Evolutionary conservation across 2,797 vertebrate genomes (phyloP).

Genomic region (Schizothorax lantsangensis): DNA sequence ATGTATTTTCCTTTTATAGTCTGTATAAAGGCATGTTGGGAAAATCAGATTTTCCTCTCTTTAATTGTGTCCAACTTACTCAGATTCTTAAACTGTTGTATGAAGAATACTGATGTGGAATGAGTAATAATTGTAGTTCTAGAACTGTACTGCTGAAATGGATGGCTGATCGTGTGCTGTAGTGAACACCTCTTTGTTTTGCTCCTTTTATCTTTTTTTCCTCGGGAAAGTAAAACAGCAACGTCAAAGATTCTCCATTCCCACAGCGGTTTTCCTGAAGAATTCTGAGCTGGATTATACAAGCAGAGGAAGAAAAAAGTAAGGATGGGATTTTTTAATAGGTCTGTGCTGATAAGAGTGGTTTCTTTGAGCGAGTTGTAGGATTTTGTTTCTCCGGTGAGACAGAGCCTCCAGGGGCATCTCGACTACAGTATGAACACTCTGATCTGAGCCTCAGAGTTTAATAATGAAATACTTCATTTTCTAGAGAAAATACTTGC

Average conservation of each 20-base stretch:
- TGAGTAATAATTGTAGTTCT: not conserved
- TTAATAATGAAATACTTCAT: not conserved
- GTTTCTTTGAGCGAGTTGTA: constrained; percentile 39
- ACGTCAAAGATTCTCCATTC: constrained; percentile 47
- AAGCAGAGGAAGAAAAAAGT: constrained; percentile 19
- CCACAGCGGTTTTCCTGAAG: constrained; percentile 1
- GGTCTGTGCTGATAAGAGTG: constrained; percentile 50
- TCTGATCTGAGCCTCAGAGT: not conserved
- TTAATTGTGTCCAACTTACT: not conserved
- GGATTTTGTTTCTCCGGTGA: constrained; percentile 36
- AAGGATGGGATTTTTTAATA: constrained; percentile 47
- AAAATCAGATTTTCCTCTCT: not conserved
- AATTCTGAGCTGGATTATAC: constrained; percentile 30
- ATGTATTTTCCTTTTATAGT: not conserved
- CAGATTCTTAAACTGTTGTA: not conserved
- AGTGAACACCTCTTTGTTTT: not conserved
- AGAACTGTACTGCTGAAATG: not conserved
- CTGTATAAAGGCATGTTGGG: not conserved
- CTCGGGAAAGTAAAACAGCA: constrained; percentile 45
- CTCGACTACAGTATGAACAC: constrained; percentile 6
- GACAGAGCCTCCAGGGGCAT: constrained; percentile 11
- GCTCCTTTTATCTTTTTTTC: not conserved
- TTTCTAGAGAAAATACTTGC: not conserved
- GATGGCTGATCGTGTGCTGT: not conserved
- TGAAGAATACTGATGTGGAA: not conserved